phyloP scores from a whole-genome alignment of 2,113 vertebrate species.

The Neomonachus schauinslandi region DNA sequence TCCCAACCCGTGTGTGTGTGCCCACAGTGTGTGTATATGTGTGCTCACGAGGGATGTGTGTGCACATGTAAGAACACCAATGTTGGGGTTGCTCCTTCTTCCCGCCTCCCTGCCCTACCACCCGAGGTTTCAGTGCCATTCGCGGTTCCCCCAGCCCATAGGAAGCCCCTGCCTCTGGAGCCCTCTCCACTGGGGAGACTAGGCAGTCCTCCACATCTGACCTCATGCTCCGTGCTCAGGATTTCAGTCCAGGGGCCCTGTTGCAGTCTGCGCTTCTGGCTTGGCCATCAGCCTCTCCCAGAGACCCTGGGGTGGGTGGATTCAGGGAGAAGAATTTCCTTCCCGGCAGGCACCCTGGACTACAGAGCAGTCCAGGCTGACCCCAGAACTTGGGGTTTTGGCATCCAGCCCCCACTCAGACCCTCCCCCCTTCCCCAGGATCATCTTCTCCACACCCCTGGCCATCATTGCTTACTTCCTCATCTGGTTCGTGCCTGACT shows the following conservation, averaged over 20 bases:
- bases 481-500: constrained; percentile 95
- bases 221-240: not conserved
- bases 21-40: not conserved
- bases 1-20: not conserved
- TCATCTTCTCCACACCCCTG: constrained; percentile 93
- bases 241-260: not conserved
- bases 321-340: not conserved
- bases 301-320: not conserved
- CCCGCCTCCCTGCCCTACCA: not conserved
- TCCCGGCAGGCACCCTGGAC: not conserved
- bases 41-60: not conserved
- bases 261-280: not conserved
- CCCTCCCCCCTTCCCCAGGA: constrained; percentile 85
- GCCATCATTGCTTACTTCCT: constrained; percentile 93
- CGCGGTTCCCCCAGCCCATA: not conserved
- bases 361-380: not conserved
- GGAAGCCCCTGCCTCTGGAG: not conserved
- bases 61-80: not conserved
- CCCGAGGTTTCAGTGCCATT: not conserved
- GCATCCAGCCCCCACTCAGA: not conserved
- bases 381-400: not conserved
- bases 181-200: not conserved
- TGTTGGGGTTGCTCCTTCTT: not conserved
- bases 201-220: not conserved
- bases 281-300: not conserved